A percentile compares a stretch with the other conserved stretches of the same genome.
phyloP scores from a whole-genome alignment of 2,113 vertebrate species.

The Stigmatopora argus region DNA sequence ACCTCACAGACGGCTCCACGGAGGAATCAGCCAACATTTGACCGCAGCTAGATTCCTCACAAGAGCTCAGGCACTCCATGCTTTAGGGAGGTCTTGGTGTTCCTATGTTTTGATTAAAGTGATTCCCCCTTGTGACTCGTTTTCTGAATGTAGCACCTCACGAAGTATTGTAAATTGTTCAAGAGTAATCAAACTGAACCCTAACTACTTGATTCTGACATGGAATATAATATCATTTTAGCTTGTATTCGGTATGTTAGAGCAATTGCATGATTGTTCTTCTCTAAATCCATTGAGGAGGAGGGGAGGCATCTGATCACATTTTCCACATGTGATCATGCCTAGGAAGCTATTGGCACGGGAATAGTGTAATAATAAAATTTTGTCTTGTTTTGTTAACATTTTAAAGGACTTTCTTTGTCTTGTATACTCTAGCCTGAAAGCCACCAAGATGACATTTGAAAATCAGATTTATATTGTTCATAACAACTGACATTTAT shows the following conservation, averaged over 20 bases:
- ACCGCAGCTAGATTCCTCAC: constrained; percentile 38
- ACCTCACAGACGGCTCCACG: constrained; percentile 28
- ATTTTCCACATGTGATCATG: constrained; percentile 13
- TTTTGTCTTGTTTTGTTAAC: constrained; percentile 5
- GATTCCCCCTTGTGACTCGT: constrained; percentile 11
- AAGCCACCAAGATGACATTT: neutral
- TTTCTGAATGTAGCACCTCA: neutral
- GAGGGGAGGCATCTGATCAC: neutral
- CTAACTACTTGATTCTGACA: constrained; percentile 16
- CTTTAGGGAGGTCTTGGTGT: constrained; percentile 31
- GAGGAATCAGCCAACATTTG: constrained; percentile 28
- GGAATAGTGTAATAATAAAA: neutral
- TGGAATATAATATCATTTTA: constrained; percentile 12
- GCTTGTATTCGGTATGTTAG: neutral
- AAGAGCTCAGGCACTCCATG: constrained; percentile 51
- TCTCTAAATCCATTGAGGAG: neutral
- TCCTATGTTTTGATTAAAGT: constrained; percentile 9
- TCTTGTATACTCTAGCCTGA: neutral
- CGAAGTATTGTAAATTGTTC: constrained; percentile 5
- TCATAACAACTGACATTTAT: constrained; percentile 18
- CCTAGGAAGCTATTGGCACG: neutral
- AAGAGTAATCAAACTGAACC: constrained; percentile 10
- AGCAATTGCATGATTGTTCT: neutral
- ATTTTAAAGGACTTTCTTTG: constrained; percentile 6
- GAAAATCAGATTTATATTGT: constrained; percentile 27